These are phyloP conservation scores for Ochotona curzoniae DNA, from an alignment of 2,113 vertebrate genomes.

Conservation along the genomic window DNA sequence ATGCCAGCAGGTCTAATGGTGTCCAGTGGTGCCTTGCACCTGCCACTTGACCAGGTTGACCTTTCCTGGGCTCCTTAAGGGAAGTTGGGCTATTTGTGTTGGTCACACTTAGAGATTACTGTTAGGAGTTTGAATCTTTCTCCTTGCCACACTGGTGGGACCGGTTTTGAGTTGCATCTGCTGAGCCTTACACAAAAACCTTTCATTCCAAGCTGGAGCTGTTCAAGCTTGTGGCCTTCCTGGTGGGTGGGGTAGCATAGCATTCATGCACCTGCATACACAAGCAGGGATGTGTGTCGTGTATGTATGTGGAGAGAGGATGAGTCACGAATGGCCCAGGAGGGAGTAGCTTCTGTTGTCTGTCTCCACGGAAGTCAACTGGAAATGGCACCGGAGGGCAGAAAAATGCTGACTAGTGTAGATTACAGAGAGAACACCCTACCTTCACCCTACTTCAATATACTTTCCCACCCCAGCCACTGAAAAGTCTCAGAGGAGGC, in stretches of 20 bases:
- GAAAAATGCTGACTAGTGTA: not conserved
- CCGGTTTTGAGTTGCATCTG: slow-evolving; percentile 64
- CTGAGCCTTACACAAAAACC: slow-evolving; percentile 33
- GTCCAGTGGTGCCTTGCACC: not conserved
- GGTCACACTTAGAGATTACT: slow-evolving; percentile 30
- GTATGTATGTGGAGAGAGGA: rapidly evolving
- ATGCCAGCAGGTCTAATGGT: not conserved
- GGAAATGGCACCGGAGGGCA: not conserved
- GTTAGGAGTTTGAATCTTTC: not conserved
- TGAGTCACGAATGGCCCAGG: not conserved
- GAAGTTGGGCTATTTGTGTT: slow-evolving; percentile 43
- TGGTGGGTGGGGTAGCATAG: not conserved
- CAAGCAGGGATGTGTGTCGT: too few relatives aligned
- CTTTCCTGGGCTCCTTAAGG: slow-evolving; percentile 41
- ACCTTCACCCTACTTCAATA: not conserved
- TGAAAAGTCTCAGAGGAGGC: not conserved
- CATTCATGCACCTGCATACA: not conserved
- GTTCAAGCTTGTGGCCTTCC: slow-evolving; percentile 62
- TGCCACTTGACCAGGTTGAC: not conserved
- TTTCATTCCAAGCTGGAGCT: slow-evolving; percentile 2
- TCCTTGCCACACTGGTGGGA: slow-evolving; percentile 61
- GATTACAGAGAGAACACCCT: not conserved
- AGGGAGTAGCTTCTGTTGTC: not conserved
- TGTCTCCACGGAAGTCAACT: not conserved
- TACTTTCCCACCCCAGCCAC: too few relatives aligned